phyloP scores from a whole-genome alignment of 2,797 vertebrate genomes.

The Sciaenops ocellatus region DNA sequence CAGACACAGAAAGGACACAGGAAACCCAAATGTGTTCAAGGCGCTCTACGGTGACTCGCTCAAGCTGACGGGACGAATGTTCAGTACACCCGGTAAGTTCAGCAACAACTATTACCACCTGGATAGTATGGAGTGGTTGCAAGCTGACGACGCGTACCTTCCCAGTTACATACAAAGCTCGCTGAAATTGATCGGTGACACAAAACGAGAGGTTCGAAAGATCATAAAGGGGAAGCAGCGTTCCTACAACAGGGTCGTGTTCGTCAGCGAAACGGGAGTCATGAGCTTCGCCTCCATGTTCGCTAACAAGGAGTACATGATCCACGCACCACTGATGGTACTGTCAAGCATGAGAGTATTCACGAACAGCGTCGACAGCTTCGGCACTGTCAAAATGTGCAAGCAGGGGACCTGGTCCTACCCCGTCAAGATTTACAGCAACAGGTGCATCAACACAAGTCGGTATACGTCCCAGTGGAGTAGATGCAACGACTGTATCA shows the following conservation, averaged over 20 bases:
- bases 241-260: constrained; percentile 8
- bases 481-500: too few species aligned
- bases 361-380: background rate
- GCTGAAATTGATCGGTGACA: background rate
- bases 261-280: background rate
- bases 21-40: background rate
- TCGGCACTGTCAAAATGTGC: background rate
- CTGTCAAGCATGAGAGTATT: background rate
- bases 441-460: background rate
- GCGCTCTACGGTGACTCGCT: background rate
- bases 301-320: background rate
- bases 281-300: background rate
- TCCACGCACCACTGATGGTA: background rate
- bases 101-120: too few species aligned
- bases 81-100: too few species aligned
- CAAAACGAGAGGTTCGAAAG: background rate
- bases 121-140: constrained; percentile 1
- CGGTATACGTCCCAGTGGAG: too few species aligned
- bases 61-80: background rate
- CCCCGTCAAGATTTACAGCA: background rate
- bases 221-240: background rate
- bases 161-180: background rate
- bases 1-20: background rate
- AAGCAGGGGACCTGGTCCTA: background rate
- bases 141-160: background rate